Percentiles rank a stretch among this genome's conserved stretches.
phyloP scores from a whole-genome alignment of 2,113 vertebrate species.

The Platichthys flesus region DNA sequence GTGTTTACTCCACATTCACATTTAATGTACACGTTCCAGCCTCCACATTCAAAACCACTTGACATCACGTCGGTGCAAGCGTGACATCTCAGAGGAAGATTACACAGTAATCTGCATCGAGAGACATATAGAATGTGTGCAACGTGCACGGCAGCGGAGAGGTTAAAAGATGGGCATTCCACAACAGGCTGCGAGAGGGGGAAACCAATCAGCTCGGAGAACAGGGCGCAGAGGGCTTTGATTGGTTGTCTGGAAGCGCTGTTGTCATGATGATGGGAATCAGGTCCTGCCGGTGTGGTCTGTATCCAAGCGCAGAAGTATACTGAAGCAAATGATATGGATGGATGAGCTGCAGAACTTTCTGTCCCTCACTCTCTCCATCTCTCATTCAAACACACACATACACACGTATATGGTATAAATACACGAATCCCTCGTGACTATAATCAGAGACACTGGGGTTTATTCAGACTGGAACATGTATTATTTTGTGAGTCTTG shows the following conservation, averaged over 20 bases:
- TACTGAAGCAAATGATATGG: slow-evolving; percentile 60
- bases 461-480: neutral
- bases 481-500: neutral
- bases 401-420: neutral
- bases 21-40: neutral
- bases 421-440: neutral
- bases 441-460: neutral
- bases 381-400: slow-evolving; percentile 1
- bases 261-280: slow-evolving; percentile 80
- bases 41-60: slow-evolving; percentile 17
- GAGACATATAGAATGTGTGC: slow-evolving; percentile 30
- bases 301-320: slow-evolving; percentile 79
- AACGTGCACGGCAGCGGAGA: slow-evolving; percentile 60
- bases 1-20: neutral
- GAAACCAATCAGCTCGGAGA: slow-evolving; percentile 72
- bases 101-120: slow-evolving; percentile 53
- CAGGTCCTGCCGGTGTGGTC: slow-evolving; percentile 73
- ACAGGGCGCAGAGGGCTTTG: slow-evolving; percentile 42
- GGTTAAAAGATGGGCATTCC: slow-evolving; percentile 80
- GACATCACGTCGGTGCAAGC: slow-evolving; percentile 1
- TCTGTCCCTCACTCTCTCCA: slow-evolving; percentile 5
- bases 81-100: slow-evolving; percentile 22
- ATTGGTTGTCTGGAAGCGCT: slow-evolving; percentile 73
- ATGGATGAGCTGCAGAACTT: slow-evolving; percentile 61
- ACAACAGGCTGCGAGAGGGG: slow-evolving; percentile 67